Percentiles rank a stretch among this genome's conserved stretches.
phyloP scores from a whole-genome alignment of 2,888 invertebrate genomes.

The Helobdella robusta region DNA sequence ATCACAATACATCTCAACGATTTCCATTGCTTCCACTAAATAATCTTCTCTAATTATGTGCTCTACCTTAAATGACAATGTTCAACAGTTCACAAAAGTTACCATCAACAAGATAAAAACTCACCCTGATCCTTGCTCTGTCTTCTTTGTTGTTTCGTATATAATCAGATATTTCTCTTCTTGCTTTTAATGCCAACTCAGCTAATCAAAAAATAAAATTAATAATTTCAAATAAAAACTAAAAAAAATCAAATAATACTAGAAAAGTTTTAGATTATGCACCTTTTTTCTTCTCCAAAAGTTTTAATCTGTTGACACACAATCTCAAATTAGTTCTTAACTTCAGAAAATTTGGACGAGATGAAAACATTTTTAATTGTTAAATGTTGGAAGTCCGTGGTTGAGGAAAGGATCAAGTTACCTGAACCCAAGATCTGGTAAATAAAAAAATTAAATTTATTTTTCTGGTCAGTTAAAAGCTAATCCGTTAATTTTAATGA shows the following conservation, averaged over 20 bases:
- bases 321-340: slow-evolving; percentile 89
- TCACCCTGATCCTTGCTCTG: slow-evolving; percentile 68
- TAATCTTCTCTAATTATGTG: slow-evolving; percentile 96
- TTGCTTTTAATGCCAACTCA: slow-evolving; percentile 82
- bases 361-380: slow-evolving; percentile 32
- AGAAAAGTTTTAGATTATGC: background rate
- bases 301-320: slow-evolving; percentile 69
- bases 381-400: no score
- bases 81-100: background rate
- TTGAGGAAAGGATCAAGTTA: no score
- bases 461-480: no score
- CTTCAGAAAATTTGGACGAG: slow-evolving; percentile 53
- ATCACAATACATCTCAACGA: slow-evolving; percentile 96
- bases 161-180: slow-evolving; percentile 91
- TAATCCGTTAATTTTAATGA: no score
- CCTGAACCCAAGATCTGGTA: no score
- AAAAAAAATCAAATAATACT: background rate
- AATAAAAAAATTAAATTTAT: no score
- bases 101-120: background rate
- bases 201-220: slow-evolving; percentile 44
- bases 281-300: slow-evolving; percentile 77
- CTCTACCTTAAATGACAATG: slow-evolving; percentile 58
- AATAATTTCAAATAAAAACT: background rate
- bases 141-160: slow-evolving; percentile 48
- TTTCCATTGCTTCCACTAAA: slow-evolving; percentile 92